These are phyloP conservation scores for Laterallus jamaicensis DNA, from an alignment of 2,113 vertebrate genomes.

Conservation along the genomic window DNA sequence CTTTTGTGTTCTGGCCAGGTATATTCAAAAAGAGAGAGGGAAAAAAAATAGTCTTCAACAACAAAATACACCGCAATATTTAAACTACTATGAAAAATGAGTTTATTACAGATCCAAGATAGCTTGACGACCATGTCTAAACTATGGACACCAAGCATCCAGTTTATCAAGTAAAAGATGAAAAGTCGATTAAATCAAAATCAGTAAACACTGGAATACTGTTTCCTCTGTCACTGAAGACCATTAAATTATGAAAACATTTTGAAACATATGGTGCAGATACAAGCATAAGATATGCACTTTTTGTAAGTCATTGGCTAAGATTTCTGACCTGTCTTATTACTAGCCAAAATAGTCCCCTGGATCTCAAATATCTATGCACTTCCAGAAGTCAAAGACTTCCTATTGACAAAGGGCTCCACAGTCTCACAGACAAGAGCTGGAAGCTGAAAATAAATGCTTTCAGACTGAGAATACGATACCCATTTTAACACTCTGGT, in stretches of 20 bases:
- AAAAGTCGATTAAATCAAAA: neutral
- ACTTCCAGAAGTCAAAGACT: neutral
- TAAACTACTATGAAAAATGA: neutral
- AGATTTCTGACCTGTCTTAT: neutral
- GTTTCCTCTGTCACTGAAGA: neutral
- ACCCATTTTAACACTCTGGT: neutral
- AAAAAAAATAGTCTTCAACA: neutral
- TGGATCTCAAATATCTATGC: neutral
- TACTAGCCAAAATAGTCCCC: neutral
- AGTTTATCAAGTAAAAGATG: neutral
- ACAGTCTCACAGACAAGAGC: neutral
- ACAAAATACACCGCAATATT: neutral
- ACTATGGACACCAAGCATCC: neutral
- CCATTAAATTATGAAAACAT: neutral
- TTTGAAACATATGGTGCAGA: neutral
- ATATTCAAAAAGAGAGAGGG: neutral
- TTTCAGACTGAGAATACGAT: neutral
- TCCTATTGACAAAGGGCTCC: neutral
- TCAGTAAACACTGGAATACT: neutral
- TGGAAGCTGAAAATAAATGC: neutral
- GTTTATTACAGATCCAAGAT: neutral
- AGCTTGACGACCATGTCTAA: neutral
- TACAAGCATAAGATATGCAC: neutral
- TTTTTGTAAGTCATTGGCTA: neutral
- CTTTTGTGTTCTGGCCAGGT: neutral